Base-by-base conservation (phyloP, 2,888 invertebrate species). In the Ophion obscuratus region DNA sequence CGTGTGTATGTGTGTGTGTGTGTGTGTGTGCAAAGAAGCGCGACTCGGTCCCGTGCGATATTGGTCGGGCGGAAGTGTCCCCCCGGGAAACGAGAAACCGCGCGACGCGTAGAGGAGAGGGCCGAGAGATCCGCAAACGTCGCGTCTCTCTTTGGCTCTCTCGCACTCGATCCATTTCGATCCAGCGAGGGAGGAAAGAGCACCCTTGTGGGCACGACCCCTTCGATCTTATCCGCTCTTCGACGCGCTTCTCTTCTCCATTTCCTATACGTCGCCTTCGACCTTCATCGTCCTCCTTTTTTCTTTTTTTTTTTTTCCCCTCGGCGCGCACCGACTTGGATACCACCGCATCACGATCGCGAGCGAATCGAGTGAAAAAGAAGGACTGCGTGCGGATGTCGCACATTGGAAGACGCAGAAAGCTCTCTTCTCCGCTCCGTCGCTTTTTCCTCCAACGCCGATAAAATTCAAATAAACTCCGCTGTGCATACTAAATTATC, bases 381-480 rank as follows among this genome's bases (percentile, higher is more conserved):
- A 68, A 20, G 47, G 24, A 36, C 57, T 27, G 36, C 67, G 76
- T 62, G 75, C 75, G 57, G 66, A 81, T 82, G 71, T 68, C 80
- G 68, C 82, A 70, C 75, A 27, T 67, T 66, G 44, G 31, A 20
- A 9, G n/a, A 78, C 36, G 10, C 44, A 59, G 44, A 61, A 71
- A 24, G 87, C 57, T 73, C 68, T 83, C 64, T 71, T 47, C 89
- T 87, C 44, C 87, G 81, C 89, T 90, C 86, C 90, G 11, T 89
- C 91, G 88, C 91, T 91, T 90, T 91, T 57, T 92, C 92, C 91
- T 89, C 90, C 87, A 89, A 91, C 91, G 90, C 93, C 93, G 92
- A 94, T 94, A 94, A 94, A 94, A 94, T 94, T 94, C 94, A 93
- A 94, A 94, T 94, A 94, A 93, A 93, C 93, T 94, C 92, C 90